Evolutionary conservation across 1,140 invertebrate genomes (phyloP).

Genomic region (Temnothorax curvispinosus): DNA sequence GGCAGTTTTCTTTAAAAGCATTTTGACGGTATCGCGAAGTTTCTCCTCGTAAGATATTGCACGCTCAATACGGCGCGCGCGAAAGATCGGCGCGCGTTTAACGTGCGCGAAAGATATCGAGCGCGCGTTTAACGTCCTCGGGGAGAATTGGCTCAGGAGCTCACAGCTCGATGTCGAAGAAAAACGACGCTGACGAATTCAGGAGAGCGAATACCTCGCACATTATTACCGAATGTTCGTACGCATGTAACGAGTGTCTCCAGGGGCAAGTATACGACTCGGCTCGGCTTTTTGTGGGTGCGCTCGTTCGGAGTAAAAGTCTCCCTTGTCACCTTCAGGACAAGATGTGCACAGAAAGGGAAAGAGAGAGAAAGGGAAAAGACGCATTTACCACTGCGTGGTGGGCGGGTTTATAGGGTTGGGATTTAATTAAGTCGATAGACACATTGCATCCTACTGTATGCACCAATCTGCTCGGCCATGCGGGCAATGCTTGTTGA

Average conservation of each 20-base stretch:
- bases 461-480: neutral
- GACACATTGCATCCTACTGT: neutral
- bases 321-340: conserved; percentile 55
- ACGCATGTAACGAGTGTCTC: conserved; percentile 58
- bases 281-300: conserved; percentile 35
- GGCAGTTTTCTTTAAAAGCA: conserved; percentile 28
- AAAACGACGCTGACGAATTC: conserved; percentile 46
- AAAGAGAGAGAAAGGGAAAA: conserved; percentile 13
- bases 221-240: conserved; percentile 51
- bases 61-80: neutral
- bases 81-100: conserved; percentile 51
- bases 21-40: conserved; percentile 22
- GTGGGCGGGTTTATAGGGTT: conserved; percentile 4
- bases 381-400: conserved; percentile 17
- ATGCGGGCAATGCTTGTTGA: neutral
- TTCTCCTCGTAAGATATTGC: neutral
- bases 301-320: conserved; percentile 46
- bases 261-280: conserved; percentile 41
- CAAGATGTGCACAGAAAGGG: neutral
- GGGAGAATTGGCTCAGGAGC: neutral
- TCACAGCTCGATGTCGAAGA: neutral
- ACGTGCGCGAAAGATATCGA: conserved; percentile 52
- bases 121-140: conserved; percentile 49
- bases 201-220: conserved; percentile 38
- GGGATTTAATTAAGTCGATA: conserved; percentile 52